Percentiles rank a stretch among this genome's conserved stretches.
Evolutionary conservation across 2,113 vertebrate species (phyloP).

Genomic region (Nothobranchius kuhntae): DNA sequence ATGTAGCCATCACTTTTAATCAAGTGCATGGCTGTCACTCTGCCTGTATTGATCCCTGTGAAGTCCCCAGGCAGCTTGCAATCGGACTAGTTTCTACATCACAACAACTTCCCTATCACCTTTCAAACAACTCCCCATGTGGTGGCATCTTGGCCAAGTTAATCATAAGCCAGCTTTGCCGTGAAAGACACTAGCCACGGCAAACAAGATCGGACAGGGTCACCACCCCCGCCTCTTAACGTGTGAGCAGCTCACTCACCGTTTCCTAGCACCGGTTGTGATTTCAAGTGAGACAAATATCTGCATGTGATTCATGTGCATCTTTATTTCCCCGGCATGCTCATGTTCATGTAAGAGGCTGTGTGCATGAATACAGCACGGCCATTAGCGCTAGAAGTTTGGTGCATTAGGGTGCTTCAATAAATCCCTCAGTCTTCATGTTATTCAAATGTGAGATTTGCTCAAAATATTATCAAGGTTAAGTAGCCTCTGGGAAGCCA

Average conservation of each 20-base stretch:
- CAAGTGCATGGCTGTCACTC: constrained; percentile 79
- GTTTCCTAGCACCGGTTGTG: constrained; percentile 11
- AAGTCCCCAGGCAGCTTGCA: constrained; percentile 66
- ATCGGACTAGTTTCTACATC: constrained; percentile 64
- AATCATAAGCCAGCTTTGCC: constrained; percentile 66
- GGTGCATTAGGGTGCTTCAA: constrained; percentile 22
- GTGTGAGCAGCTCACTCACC: constrained; percentile 17
- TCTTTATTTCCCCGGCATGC: constrained; percentile 16
- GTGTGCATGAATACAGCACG: constrained; percentile 23
- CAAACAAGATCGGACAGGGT: constrained; percentile 63
- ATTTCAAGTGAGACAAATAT: constrained; percentile 37
- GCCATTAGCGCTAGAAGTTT: constrained; percentile 30
- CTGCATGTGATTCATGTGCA: constrained; percentile 30
- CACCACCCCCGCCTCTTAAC: constrained; percentile 17
- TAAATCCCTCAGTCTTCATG: constrained; percentile 37
- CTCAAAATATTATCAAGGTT: constrained; percentile 44
- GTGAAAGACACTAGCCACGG: constrained; percentile 42
- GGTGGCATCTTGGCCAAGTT: constrained; percentile 59
- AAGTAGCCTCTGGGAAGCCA: constrained; percentile 42
- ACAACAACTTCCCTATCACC: constrained; percentile 69
- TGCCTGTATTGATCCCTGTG: constrained; percentile 77
- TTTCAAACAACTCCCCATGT: constrained; percentile 74
- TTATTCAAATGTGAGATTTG: constrained; percentile 40
- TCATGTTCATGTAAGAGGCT: constrained; percentile 14
- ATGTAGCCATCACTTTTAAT: constrained; percentile 87